These are phyloP conservation scores for Leucophenga maculata DNA, from an alignment of 2,888 invertebrate genomes.

Conservation along the genomic window DNA sequence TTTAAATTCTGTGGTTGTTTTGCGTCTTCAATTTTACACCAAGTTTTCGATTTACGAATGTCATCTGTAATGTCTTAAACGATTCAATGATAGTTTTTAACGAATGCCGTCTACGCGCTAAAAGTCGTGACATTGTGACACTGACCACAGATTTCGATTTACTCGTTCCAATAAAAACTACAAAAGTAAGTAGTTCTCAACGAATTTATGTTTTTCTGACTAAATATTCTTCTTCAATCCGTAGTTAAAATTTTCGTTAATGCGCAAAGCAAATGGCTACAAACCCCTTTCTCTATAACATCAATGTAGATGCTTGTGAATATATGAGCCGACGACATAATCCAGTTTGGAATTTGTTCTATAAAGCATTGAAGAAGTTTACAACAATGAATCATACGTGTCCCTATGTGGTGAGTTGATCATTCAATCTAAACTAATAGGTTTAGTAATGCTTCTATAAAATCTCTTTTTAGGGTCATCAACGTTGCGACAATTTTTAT, in stretches of 20 bases:
- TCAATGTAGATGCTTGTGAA: background rate
- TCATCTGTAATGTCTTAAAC: background rate
- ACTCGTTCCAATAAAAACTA: background rate
- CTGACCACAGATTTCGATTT: background rate
- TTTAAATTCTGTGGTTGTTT: too few relatives aligned
- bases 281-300: background rate
- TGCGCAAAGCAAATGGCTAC: conserved; percentile 4
- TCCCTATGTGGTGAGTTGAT: background rate
- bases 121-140: background rate
- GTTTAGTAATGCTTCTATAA: too few relatives aligned
- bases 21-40: too few relatives aligned
- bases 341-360: background rate
- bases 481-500: too few relatives aligned
- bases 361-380: background rate
- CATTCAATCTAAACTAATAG: too few relatives aligned
- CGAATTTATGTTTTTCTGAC: too few relatives aligned
- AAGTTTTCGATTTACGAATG: background rate
- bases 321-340: background rate
- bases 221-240: too few relatives aligned
- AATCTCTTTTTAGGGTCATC: too few relatives aligned
- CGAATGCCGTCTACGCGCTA: background rate
- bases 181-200: too few relatives aligned
- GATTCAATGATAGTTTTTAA: background rate
- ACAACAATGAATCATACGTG: conserved; percentile 1
- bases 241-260: background rate